A percentile compares a stretch with the other conserved stretches of the same genome.
phyloP scores from a whole-genome alignment of 2,113 vertebrate species.

The Seriola aureovittata region DNA sequence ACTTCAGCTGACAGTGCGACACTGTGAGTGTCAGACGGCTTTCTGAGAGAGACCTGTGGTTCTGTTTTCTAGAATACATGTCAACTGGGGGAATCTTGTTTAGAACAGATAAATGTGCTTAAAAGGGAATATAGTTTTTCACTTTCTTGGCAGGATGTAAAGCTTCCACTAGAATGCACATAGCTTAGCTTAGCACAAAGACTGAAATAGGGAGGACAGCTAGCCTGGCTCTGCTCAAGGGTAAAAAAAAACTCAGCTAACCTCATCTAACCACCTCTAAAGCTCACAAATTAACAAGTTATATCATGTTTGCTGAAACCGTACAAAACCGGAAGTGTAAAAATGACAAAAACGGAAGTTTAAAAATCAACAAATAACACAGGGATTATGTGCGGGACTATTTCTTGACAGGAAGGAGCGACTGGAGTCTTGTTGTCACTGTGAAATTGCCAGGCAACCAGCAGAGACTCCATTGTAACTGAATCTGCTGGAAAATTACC shows the following conservation, averaged over 20 bases:
- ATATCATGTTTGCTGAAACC: not conserved
- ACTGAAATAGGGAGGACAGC: not conserved
- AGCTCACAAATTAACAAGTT: not conserved
- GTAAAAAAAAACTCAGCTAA: not conserved
- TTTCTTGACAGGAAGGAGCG: not conserved
- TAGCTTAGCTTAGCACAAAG: not conserved
- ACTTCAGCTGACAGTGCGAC: constrained; percentile 16
- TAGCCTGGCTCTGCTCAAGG: not conserved
- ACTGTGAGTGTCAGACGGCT: not conserved
- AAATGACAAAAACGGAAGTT: not conserved
- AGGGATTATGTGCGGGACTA: not conserved
- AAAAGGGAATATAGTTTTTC: not conserved
- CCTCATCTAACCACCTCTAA: not conserved
- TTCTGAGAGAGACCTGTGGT: constrained; percentile 9
- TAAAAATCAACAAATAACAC: not conserved
- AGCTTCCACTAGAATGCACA: not conserved
- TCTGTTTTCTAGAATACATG: not conserved
- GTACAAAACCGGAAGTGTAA: not conserved
- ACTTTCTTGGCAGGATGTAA: not conserved
- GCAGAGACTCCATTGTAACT: not conserved
- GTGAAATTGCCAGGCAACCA: not conserved
- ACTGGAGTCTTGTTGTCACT: not conserved
- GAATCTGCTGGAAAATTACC: not conserved
- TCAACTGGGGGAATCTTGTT: not conserved
- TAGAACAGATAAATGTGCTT: constrained; percentile 5